Conservation (phyloP, 1,140 invertebrate genomes). For the Drosophila pseudoananassae region DNA sequence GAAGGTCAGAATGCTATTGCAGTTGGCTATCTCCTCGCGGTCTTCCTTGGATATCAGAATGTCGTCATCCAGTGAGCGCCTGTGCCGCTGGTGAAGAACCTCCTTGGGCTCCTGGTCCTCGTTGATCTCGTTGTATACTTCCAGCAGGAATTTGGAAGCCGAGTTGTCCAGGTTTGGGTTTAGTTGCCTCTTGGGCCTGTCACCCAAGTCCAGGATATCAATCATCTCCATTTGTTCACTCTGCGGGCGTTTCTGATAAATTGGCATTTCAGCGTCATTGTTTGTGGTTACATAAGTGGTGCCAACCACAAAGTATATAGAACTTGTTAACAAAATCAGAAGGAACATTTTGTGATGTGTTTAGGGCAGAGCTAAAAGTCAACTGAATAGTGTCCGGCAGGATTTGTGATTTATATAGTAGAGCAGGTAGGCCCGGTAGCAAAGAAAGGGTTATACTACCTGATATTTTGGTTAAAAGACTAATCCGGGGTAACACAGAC, state of each 20-base stretch:
- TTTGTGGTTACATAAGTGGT: slow-evolving; percentile 41
- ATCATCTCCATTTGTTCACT: slow-evolving; percentile 70
- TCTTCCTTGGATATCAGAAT: slow-evolving; percentile 68
- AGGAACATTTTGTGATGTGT: slow-evolving; percentile 10
- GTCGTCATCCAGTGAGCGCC: slow-evolving; percentile 64
- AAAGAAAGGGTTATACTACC: slow-evolving; percentile 1
- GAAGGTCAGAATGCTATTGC: slow-evolving; percentile 79
- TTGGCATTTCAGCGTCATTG: slow-evolving; percentile 22
- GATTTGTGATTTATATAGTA: slow-evolving; percentile 24
- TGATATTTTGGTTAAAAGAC: neutral
- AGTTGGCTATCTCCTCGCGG: slow-evolving; percentile 70
- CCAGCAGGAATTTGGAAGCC: slow-evolving; percentile 74
- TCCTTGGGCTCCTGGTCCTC: slow-evolving; percentile 67
- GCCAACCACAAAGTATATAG: slow-evolving; percentile 1
- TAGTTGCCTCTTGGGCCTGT: slow-evolving; percentile 43
- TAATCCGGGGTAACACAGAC: neutral
- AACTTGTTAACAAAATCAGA: slow-evolving; percentile 4
- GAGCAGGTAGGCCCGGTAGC: slow-evolving; percentile 32
- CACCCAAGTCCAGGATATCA: slow-evolving; percentile 63
- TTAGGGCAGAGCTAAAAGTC: neutral
- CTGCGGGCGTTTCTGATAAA: slow-evolving; percentile 17
- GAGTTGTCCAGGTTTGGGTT: slow-evolving; percentile 57
- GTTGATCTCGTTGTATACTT: slow-evolving; percentile 78
- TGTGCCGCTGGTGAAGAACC: slow-evolving; percentile 60
- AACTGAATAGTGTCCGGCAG: slow-evolving; percentile 9